phyloP scores from a whole-genome alignment of 2,797 vertebrate genomes.

The Columba guinea region DNA sequence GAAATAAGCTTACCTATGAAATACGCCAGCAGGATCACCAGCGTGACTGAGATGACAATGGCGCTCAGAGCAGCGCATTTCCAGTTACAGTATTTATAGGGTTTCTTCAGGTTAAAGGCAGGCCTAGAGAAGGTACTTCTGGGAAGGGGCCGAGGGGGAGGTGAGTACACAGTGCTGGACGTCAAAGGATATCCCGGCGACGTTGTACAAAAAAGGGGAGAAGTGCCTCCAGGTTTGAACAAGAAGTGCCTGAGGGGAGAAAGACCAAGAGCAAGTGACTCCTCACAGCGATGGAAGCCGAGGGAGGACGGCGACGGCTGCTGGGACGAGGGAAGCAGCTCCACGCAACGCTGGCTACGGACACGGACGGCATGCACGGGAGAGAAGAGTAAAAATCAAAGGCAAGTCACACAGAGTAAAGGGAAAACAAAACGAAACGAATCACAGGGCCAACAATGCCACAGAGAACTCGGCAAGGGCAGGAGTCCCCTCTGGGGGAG shows the following conservation, averaged over 20 bases:
- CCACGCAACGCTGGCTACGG: constrained; percentile 50
- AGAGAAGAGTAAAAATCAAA: constrained; percentile 59
- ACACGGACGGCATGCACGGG: constrained; percentile 56
- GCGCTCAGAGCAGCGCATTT: constrained; percentile 97
- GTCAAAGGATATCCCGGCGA: constrained; percentile 98
- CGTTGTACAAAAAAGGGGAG: constrained; percentile 96
- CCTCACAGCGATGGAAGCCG: background rate
- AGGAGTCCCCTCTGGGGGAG: constrained; percentile 44
- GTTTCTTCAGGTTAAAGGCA: constrained; percentile 97
- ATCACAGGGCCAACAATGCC: constrained; percentile 38
- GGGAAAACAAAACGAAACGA: background rate
- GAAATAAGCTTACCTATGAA: constrained; percentile 89
- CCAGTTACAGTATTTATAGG: constrained; percentile 99
- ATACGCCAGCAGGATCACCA: constrained; percentile 95
- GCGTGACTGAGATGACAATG: constrained; percentile 92
- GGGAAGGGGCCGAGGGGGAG: constrained; percentile 94
- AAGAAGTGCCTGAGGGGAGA: constrained; percentile 91
- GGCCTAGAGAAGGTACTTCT: constrained; percentile 95
- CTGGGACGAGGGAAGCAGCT: constrained; percentile 23
- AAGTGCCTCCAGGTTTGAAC: constrained; percentile 98
- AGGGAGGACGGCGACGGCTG: constrained; percentile 23
- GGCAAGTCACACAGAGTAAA: constrained; percentile 45
- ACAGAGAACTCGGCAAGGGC: constrained; percentile 45
- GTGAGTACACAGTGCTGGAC: constrained; percentile 98
- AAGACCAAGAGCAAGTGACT: constrained; percentile 63